Conservation (phyloP, 2,888 invertebrate genomes). For the Deilephila elpenor region DNA sequence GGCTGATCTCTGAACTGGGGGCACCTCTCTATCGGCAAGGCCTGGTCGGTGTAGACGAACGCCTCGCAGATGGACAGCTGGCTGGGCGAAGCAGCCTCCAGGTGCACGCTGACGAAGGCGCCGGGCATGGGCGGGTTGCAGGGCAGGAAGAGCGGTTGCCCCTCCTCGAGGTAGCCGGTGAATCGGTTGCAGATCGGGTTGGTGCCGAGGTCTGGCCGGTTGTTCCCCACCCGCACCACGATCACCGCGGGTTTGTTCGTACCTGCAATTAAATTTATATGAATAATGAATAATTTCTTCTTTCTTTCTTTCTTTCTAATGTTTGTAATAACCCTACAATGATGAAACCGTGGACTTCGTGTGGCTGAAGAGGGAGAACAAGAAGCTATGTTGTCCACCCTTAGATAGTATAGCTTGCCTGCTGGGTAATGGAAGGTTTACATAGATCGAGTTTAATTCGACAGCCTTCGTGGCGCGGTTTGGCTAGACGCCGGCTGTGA, state of each 20-base stretch:
- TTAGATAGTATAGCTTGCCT: no score
- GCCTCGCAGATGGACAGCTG: slow-evolving; percentile 96
- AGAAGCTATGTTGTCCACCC: no score
- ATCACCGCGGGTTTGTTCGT: slow-evolving; percentile 92
- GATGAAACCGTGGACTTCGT: no score
- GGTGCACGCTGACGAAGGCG: slow-evolving; percentile 96
- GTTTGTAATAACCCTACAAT: no score
- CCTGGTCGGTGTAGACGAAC: slow-evolving; percentile 96
- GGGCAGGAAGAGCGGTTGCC: slow-evolving; percentile 95
- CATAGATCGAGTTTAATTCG: no score
- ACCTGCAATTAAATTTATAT: slow-evolving; percentile 62
- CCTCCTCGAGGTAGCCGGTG: slow-evolving; percentile 93
- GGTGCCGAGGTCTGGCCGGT: slow-evolving; percentile 94
- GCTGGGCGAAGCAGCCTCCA: slow-evolving; percentile 90
- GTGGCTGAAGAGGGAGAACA: no score
- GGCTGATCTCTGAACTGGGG: slow-evolving; percentile 97
- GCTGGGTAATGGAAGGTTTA: no score
- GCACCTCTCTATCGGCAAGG: slow-evolving; percentile 95
- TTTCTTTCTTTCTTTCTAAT: no score
- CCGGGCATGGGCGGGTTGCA: slow-evolving; percentile 98
- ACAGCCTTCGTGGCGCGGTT: no score
- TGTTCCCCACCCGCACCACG: slow-evolving; percentile 95
- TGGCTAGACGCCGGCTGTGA: no score
- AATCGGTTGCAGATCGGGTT: slow-evolving; percentile 97
- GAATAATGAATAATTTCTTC: background rate